These are phyloP conservation scores for Siniperca scherzeri DNA, from an alignment of 2,797 vertebrate genomes.

Conservation along the genomic window DNA sequence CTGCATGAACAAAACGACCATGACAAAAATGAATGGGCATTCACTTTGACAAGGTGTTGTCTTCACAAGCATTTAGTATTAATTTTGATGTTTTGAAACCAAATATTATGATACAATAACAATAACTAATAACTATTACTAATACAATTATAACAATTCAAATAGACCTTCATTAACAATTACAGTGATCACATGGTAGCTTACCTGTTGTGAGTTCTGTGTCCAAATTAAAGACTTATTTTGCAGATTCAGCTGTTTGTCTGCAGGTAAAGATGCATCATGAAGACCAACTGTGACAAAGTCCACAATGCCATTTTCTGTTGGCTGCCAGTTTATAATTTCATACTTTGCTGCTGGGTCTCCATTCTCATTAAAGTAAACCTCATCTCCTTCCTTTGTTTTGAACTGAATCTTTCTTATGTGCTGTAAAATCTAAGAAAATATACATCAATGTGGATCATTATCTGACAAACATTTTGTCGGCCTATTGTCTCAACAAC, in stretches of 20 bases:
- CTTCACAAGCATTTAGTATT: neutral
- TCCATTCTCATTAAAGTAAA: constrained; percentile 82
- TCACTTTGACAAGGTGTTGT: neutral
- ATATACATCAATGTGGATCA: neutral
- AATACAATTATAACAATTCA: neutral
- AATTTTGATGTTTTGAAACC: neutral
- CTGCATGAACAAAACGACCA: constrained; percentile 31
- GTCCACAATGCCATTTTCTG: constrained; percentile 50
- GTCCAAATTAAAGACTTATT: constrained; percentile 74
- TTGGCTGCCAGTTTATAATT: constrained; percentile 82
- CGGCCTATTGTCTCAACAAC: neutral
- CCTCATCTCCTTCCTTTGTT: constrained; percentile 81
- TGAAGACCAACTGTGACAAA: constrained; percentile 80
- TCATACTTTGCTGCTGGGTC: constrained; percentile 83
- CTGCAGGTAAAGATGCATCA: constrained; percentile 71
- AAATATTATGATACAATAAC: neutral
- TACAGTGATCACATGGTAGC: neutral
- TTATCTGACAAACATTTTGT: neutral
- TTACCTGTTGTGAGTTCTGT: constrained; percentile 65
- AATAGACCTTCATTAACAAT: neutral
- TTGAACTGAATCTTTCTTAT: constrained; percentile 70
- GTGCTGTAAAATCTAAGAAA: constrained; percentile 75
- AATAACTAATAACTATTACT: too few species aligned
- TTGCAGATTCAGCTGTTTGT: constrained; percentile 67
- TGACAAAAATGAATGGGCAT: neutral